These are phyloP conservation scores for Encarsia formosa DNA, from an alignment of 2,888 invertebrate genomes.

Conservation along the genomic window DNA sequence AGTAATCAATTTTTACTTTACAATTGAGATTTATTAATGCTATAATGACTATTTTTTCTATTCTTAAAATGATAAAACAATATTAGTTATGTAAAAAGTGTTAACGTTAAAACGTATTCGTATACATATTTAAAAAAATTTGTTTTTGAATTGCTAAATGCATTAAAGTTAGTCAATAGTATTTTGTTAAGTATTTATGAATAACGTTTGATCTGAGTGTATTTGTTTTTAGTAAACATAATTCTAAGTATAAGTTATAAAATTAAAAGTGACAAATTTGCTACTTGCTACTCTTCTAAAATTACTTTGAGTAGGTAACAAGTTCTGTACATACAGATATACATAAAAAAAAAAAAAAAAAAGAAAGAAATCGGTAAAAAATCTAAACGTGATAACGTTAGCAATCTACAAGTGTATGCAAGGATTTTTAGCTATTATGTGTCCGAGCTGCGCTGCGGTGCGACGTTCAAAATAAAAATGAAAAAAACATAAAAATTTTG, in stretches of 20 bases:
- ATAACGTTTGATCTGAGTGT: constrained; percentile 10
- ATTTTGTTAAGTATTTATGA: constrained; percentile 18
- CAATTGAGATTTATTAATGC: constrained; percentile 6
- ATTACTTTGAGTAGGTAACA: constrained; percentile 23
- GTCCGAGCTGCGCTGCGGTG: constrained; percentile 9
- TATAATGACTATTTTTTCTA: too few relatives aligned
- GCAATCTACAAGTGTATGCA: constrained; percentile 11
- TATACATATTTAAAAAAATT: too few relatives aligned
- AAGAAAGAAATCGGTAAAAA: constrained; percentile 9
- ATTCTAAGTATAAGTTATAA: too few relatives aligned
- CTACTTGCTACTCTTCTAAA: constrained; percentile 10
- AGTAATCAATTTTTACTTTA: neutral
- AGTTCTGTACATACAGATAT: constrained; percentile 25
- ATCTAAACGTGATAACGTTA: constrained; percentile 7
- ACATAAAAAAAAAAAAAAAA: constrained; percentile 20
- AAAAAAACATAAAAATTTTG: constrained; percentile 19
- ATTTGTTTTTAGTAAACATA: too few relatives aligned
- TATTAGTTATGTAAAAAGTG: too few relatives aligned
- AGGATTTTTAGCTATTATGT: constrained; percentile 15
- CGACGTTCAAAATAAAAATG: constrained; percentile 16
- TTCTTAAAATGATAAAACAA: too few relatives aligned
- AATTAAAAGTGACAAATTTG: too few relatives aligned
- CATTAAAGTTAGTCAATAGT: too few relatives aligned
- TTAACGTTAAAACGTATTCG: too few relatives aligned
- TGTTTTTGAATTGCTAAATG: too few relatives aligned